Conservation (phyloP, 1,140 invertebrate genomes). For the Nephotettix cincticeps region DNA sequence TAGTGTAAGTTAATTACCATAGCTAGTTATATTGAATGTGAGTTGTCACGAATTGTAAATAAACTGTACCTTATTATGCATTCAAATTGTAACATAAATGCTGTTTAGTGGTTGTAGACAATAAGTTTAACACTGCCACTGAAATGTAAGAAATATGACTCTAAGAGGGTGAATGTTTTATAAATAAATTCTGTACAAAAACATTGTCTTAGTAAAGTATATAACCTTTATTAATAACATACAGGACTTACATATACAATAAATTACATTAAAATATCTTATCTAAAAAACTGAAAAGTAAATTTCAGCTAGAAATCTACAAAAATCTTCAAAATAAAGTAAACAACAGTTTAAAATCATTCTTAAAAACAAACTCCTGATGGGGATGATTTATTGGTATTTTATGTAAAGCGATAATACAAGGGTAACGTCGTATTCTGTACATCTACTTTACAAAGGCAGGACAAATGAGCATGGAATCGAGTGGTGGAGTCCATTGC, state of each 20-base stretch:
- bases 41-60: no score
- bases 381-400: neutral
- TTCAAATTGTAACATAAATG: no score
- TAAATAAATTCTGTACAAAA: slow-evolving; percentile 23
- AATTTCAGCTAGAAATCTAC: neutral
- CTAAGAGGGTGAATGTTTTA: slow-evolving; percentile 4
- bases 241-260: neutral
- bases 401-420: no score
- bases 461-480: slow-evolving; percentile 12
- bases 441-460: slow-evolving; percentile 8
- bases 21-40: no score
- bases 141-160: neutral
- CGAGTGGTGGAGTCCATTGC: neutral
- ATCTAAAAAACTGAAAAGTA: neutral
- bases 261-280: slow-evolving; percentile 10
- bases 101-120: neutral
- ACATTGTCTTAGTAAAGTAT: neutral
- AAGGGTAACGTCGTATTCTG: neutral
- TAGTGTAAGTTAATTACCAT: no score
- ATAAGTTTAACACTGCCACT: neutral
- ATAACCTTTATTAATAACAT: slow-evolving; percentile 14
- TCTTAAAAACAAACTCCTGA: neutral
- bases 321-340: neutral
- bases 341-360: neutral
- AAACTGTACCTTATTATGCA: no score